phyloP scores from a whole-genome alignment of 2,797 vertebrate species.

The Dromococcyx pavoninus region DNA sequence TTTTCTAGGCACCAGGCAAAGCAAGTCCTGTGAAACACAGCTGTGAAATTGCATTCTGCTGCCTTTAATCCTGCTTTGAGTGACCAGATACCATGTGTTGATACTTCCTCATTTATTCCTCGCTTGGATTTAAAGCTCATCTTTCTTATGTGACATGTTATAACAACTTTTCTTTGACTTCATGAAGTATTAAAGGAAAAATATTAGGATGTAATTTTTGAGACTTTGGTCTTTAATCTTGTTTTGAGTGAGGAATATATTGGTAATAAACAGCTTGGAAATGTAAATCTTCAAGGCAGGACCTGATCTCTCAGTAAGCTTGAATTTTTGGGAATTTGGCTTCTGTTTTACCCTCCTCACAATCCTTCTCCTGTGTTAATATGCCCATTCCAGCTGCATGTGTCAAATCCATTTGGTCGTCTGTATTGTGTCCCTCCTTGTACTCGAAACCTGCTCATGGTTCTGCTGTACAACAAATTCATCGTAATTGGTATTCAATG shows the following conservation, averaged over 20 bases:
- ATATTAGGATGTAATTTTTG: not conserved
- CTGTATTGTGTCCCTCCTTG: conserved; percentile 21
- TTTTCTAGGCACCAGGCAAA: not conserved
- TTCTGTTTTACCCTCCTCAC: conserved; percentile 40
- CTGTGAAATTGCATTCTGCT: not conserved
- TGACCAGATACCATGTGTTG: too few relatives aligned
- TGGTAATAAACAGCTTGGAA: not conserved
- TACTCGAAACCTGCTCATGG: conserved; percentile 8
- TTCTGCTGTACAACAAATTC: conserved; percentile 43
- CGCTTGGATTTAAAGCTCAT: not conserved
- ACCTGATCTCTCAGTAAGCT: conserved; percentile 55
- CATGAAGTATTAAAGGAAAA: not conserved
- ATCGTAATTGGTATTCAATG: conserved; percentile 16
- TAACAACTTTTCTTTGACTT: not conserved
- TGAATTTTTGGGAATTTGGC: conserved; percentile 46
- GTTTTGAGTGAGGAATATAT: not conserved
- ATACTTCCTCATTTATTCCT: not conserved
- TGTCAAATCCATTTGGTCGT: conserved; percentile 48
- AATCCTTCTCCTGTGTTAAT: not conserved
- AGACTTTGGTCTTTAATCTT: not conserved
- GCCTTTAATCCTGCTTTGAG: not conserved
- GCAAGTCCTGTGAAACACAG: not conserved
- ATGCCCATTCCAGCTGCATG: not conserved
- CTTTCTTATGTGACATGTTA: not conserved
- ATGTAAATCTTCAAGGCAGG: conserved; percentile 28